These are phyloP conservation scores for Smittia aterrima DNA, from an alignment of 2,888 invertebrate species.

Conservation along the genomic window DNA sequence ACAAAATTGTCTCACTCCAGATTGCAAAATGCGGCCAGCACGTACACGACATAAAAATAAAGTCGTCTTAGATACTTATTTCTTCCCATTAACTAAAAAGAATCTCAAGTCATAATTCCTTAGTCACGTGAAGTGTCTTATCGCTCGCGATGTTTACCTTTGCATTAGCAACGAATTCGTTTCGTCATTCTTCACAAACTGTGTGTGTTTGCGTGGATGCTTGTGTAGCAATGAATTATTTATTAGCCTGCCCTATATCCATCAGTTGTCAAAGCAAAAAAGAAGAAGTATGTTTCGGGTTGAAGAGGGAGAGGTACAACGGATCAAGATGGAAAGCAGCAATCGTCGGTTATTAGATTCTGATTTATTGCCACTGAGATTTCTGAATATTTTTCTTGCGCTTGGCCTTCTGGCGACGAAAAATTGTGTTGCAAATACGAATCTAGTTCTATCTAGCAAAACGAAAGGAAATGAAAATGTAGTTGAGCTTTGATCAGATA, in stretches of 20 bases:
- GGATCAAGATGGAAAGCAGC: constrained; percentile 6
- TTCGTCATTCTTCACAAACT: not conserved
- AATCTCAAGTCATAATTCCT: constrained; percentile 11
- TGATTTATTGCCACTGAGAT: constrained; percentile 21
- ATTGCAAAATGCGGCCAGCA: not conserved
- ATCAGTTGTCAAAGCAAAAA: not conserved
- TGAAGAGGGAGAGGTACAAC: not conserved
- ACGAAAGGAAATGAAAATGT: no score
- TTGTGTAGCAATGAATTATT: not conserved
- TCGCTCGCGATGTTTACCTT: constrained; percentile 25
- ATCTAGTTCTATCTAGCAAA: not conserved
- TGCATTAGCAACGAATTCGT: not conserved
- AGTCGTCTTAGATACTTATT: not conserved
- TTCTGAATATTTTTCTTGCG: not conserved
- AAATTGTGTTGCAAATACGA: not conserved
- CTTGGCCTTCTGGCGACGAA: not conserved
- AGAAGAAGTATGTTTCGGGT: not conserved
- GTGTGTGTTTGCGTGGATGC: not conserved
- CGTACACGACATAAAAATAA: not conserved
- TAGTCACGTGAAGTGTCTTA: constrained; percentile 28
- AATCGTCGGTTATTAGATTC: constrained; percentile 27
- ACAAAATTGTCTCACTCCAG: not conserved
- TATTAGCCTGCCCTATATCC: not conserved
- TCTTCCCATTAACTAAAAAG: not conserved
- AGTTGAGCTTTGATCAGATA: no score